These are phyloP conservation scores for Tiliqua scincoides DNA, from an alignment of 2,113 vertebrate species.

Conservation along the genomic window DNA sequence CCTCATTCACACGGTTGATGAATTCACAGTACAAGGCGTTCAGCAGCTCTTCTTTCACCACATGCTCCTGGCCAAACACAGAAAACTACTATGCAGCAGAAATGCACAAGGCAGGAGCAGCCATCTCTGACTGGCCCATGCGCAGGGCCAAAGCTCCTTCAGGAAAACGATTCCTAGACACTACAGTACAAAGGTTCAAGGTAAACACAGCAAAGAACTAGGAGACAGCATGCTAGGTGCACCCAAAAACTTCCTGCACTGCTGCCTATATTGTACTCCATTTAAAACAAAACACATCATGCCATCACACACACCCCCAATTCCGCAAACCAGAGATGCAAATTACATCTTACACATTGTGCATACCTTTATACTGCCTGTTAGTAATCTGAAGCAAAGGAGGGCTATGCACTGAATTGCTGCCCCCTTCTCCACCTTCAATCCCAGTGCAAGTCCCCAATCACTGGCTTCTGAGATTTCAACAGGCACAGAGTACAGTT, in stretches of 20 bases:
- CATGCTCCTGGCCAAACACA: constrained; percentile 85
- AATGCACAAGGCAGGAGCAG: not conserved
- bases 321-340: no score
- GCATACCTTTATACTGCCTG: no score
- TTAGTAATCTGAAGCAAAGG: no score
- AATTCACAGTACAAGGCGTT: constrained; percentile 93
- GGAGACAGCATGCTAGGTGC: not conserved
- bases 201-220: not conserved
- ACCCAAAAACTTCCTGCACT: no score
- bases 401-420: no score
- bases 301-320: no score
- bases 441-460: not conserved
- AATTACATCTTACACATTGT: no score
- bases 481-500: not conserved
- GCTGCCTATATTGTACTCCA: not conserved
- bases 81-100: not conserved
- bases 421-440: no score
- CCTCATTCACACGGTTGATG: constrained; percentile 98
- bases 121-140: not conserved
- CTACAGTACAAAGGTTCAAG: not conserved
- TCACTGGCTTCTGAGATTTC: not conserved
- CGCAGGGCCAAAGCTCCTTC: not conserved
- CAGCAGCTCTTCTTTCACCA: constrained; percentile 96
- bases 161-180: not conserved
- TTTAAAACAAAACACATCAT: no score